Evolutionary conservation across 2,888 invertebrate genomes (phyloP).

Genomic region (Galerucella calmariensis): DNA sequence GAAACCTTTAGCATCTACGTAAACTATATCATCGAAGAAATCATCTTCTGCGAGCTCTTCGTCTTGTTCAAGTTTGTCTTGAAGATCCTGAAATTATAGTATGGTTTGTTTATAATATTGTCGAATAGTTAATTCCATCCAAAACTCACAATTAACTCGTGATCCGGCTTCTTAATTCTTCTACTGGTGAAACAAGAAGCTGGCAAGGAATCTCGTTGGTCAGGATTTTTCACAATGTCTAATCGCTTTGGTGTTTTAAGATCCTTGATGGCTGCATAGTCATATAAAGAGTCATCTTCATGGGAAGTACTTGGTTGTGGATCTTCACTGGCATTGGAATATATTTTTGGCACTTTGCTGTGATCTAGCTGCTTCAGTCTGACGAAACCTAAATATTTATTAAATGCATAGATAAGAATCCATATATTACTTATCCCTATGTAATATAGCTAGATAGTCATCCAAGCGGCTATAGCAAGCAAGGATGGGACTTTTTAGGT

Average conservation of each 20-base stretch:
- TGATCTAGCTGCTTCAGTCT: conserved; percentile 46
- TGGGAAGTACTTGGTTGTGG: conserved; percentile 44
- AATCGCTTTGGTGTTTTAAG: conserved; percentile 49
- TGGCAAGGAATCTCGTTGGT: conserved; percentile 66
- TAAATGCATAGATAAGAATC: too few species aligned
- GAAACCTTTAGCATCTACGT: conserved; percentile 75
- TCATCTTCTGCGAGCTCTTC: conserved; percentile 47
- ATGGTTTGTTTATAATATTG: too few species aligned
- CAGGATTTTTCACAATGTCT: conserved; percentile 34
- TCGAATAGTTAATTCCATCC: too few species aligned
- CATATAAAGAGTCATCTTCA: conserved; percentile 45
- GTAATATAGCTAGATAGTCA: too few species aligned
- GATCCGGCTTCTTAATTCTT: conserved; percentile 39
- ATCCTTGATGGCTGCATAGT: conserved; percentile 48
- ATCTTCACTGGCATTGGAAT: conserved; percentile 34
- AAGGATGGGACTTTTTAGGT: too few species aligned
- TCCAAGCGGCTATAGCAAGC: too few species aligned
- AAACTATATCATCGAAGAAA: conserved; percentile 60
- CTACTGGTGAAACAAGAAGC: conserved; percentile 65
- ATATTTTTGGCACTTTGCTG: conserved; percentile 31
- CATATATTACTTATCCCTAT: too few species aligned
- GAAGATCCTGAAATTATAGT: conserved; percentile 66
- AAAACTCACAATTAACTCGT: conserved; percentile 45
- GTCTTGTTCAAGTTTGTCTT: conserved; percentile 57
- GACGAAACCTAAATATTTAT: conserved; percentile 45